Base-by-base conservation (phyloP, 2,797 vertebrate genomes). In the Poeciliopsis turneri region DNA sequence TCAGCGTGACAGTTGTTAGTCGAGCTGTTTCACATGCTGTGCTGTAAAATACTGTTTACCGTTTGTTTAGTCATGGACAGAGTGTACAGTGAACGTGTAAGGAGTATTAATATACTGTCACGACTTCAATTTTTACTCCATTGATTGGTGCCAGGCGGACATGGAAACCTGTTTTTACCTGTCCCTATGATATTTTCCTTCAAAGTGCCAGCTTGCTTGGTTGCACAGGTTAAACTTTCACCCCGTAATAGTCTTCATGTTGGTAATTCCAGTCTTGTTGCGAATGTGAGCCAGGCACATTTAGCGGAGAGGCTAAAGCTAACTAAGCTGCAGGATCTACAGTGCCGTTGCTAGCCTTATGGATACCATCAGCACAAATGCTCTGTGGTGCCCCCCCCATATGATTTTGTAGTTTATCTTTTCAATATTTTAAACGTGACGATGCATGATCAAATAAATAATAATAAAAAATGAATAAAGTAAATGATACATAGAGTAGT, bases 61-160 rank as follows among this genome's bases (percentile, higher is more conserved):
- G 0, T 51, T 1, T 45, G 28, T 74, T 6, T 30, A 7, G 15
- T 45, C 7, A 33, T 45, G 36, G 10, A n/a, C 3, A 11, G 3
- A 45, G 5, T 53, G n/a, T 74, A 43, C 25, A 33, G 55, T 41
- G 75, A 43, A 45, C 10, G 25, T 41, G 70, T 53, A 77, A 68
- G 78, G 76, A 45, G 39, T 39, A n/a, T 13, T 13, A 45, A n/a
- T 61, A 39, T 43, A n/a, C 70, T 23, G 69, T 28, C 66, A 76
- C 4, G 30, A 1, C 55, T 20, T 2, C 2, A 70, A 43, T 23
- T 69, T 71, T 46, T 46, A 28, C 25, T 46, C 13, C 13, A 69
- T 41, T 64, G 53, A n/a, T 59, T 33, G 16, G 25, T 46, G n/a
- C 25, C 41, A 9, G 25, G 41, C n/a, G 41, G 12, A 45, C 28